Percentiles rank a stretch among this genome's conserved stretches.
phyloP scores from a whole-genome alignment of 2,113 vertebrate species.

The Oreotrochilus melanogaster region DNA sequence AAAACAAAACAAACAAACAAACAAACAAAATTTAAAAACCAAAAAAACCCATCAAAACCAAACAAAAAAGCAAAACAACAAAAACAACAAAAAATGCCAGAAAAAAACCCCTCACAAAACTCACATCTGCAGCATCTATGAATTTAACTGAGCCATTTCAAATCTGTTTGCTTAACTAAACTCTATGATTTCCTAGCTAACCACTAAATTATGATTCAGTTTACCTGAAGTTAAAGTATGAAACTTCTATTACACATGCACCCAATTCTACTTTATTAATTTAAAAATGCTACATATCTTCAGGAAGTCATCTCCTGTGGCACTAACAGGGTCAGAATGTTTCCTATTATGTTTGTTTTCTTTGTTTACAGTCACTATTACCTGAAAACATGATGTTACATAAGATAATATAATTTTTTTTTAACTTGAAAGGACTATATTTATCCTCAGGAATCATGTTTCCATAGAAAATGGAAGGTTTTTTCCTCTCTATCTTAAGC shows the following conservation, averaged over 20 bases:
- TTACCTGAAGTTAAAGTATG: not conserved
- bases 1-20: too few species aligned
- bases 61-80: too few species aligned
- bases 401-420: not conserved
- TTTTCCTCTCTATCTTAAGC: not conserved
- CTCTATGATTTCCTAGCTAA: not conserved
- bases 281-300: not conserved
- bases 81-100: too few species aligned
- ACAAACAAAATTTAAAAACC: too few species aligned
- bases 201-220: not conserved
- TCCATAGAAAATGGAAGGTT: not conserved
- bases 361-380: not conserved
- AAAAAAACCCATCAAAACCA: too few species aligned
- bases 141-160: not conserved
- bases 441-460: not conserved
- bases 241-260: not conserved
- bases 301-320: not conserved
- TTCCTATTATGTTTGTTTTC: not conserved
- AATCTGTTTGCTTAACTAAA: not conserved
- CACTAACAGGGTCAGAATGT: not conserved
- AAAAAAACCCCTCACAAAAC: too few species aligned
- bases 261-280: not conserved
- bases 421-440: not conserved
- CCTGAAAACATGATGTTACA: not conserved
- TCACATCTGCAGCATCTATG: not conserved